phyloP scores from a whole-genome alignment of 2,113 vertebrate genomes.

The Cololabis saira region DNA sequence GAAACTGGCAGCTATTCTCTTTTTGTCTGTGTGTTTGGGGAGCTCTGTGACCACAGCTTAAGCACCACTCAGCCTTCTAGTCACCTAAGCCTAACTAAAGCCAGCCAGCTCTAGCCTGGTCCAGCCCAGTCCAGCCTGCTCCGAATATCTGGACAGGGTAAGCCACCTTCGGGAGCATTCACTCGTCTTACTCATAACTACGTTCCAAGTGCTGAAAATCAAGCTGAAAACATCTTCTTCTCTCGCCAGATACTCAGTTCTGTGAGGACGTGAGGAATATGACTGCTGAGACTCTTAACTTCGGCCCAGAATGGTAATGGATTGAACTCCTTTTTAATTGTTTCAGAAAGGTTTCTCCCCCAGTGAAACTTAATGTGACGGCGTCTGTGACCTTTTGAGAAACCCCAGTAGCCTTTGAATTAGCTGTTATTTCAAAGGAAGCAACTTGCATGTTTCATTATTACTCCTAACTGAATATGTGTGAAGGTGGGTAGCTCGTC shows the following conservation, averaged over 20 bases:
- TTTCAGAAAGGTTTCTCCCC: background rate
- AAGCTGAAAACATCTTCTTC: background rate
- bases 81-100: constrained; percentile 81
- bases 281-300: constrained; percentile 95
- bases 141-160: constrained; percentile 85
- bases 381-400: too few relatives aligned
- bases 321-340: background rate
- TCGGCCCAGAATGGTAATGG: constrained; percentile 92
- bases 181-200: background rate
- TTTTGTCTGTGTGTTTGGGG: constrained; percentile 78
- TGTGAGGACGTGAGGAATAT: constrained; percentile 84
- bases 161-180: constrained; percentile 8
- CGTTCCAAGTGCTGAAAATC: background rate
- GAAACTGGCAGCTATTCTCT: constrained; percentile 84
- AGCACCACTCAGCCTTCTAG: constrained; percentile 83
- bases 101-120: constrained; percentile 75
- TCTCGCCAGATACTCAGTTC: constrained; percentile 78
- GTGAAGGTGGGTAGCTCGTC: too few relatives aligned
- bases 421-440: too few relatives aligned
- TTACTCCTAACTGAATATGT: too few relatives aligned
- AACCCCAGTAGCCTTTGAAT: too few relatives aligned
- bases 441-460: too few relatives aligned
- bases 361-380: too few relatives aligned
- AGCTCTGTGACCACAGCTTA: constrained; percentile 77
- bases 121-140: constrained; percentile 79